Evolutionary conservation across 2,797 vertebrate genomes (phyloP).

Genomic region (Staurois parvus): DNA sequence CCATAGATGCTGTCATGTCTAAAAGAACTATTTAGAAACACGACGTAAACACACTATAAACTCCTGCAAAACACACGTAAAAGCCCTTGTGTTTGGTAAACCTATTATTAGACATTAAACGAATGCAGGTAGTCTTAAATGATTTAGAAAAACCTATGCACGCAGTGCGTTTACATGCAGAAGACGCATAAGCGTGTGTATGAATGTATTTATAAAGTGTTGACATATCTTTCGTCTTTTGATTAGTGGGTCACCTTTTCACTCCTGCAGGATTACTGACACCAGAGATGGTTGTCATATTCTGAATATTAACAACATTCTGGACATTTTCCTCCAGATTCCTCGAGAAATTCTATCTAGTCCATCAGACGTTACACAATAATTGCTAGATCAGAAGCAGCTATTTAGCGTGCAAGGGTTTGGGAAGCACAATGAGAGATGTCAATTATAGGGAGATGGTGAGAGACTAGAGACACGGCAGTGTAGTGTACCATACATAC

Average conservation of each 20-base stretch:
- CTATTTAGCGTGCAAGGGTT: slow-evolving; percentile 2
- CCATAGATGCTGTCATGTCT: too few relatives aligned
- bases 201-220: slow-evolving; percentile 13
- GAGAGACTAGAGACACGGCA: slow-evolving; percentile 4
- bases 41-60: too few relatives aligned
- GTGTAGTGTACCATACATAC: background rate
- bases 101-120: too few relatives aligned
- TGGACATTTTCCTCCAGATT: slow-evolving; percentile 32
- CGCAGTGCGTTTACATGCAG: too few relatives aligned
- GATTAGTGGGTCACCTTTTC: slow-evolving; percentile 32
- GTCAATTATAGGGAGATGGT: slow-evolving; percentile 19
- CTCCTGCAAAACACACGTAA: too few relatives aligned
- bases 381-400: slow-evolving; percentile 31
- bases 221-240: slow-evolving; percentile 33
- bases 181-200: too few relatives aligned
- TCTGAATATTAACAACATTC: slow-evolving; percentile 37
- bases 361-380: slow-evolving; percentile 22
- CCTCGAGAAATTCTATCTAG: slow-evolving; percentile 25
- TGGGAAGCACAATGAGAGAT: slow-evolving; percentile 42
- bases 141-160: too few relatives aligned
- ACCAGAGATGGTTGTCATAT: slow-evolving; percentile 35
- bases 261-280: slow-evolving; percentile 22
- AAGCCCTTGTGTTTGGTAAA: too few relatives aligned
- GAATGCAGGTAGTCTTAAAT: too few relatives aligned
- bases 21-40: too few relatives aligned